Evolutionary conservation across 1,140 invertebrate genomes (phyloP).

Genomic region (Drosophila takahashii): DNA sequence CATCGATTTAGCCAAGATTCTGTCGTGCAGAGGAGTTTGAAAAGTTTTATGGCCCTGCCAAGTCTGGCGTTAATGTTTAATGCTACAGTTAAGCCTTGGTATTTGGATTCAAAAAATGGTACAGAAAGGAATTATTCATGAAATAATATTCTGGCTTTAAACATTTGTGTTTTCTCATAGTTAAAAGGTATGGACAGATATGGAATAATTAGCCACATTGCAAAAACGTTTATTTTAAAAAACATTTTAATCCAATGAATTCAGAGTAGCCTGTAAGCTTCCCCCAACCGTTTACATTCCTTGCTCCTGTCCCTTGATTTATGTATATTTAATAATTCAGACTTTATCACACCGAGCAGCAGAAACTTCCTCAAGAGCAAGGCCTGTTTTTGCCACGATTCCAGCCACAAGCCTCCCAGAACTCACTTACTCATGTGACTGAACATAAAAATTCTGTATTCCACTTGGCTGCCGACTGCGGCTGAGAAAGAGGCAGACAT

Average conservation of each 20-base stretch:
- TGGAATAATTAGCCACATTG: no score
- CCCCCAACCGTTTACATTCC: slow-evolving; percentile 25
- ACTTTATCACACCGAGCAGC: slow-evolving; percentile 64
- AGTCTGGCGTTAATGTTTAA: slow-evolving; percentile 47
- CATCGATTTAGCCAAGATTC: slow-evolving; percentile 45
- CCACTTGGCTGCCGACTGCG: slow-evolving; percentile 35
- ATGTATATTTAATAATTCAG: slow-evolving; percentile 81
- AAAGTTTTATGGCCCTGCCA: slow-evolving; percentile 27
- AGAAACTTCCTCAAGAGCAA: slow-evolving; percentile 19
- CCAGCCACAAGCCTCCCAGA: slow-evolving; percentile 24
- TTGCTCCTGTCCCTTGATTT: slow-evolving; percentile 56
- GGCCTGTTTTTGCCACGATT: slow-evolving; percentile 7
- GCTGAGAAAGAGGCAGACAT: slow-evolving; percentile 17
- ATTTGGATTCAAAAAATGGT: neutral
- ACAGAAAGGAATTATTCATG: neutral
- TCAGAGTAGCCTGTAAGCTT: neutral
- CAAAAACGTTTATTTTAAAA: no score
- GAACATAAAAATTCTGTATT: slow-evolving; percentile 51
- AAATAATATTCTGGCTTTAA: no score
- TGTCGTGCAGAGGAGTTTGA: neutral
- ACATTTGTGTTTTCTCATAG: no score
- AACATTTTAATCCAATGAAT: neutral
- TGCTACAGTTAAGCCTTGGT: slow-evolving; percentile 14
- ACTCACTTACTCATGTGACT: slow-evolving; percentile 47
- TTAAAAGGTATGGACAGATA: no score